Conservation (phyloP, 2,113 vertebrate species). For the Galbula dea region DNA sequence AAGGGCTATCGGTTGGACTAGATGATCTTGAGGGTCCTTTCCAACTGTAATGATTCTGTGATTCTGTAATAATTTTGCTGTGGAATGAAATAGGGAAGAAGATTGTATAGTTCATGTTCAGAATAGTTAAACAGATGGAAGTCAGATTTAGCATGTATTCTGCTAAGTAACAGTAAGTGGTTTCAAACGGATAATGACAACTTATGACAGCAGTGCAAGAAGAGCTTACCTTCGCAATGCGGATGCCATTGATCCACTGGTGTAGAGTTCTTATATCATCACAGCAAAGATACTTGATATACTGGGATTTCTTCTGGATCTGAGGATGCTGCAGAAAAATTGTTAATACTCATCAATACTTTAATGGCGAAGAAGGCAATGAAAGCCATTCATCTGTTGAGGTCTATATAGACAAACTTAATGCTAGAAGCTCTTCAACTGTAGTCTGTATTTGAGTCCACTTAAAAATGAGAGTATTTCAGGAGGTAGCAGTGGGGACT, state of each 20-base stretch:
- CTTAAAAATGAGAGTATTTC: neutral
- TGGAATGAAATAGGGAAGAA: neutral
- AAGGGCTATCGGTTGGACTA: too few species aligned
- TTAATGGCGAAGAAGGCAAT: neutral
- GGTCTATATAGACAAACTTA: neutral
- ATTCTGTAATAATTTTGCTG: neutral
- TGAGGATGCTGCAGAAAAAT: conserved; percentile 86
- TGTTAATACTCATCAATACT: neutral
- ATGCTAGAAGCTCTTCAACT: neutral
- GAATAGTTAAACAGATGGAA: neutral
- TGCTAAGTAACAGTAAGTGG: neutral
- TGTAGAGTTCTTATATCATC: conserved; percentile 95
- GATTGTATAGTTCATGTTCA: neutral
- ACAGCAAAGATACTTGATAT: conserved; percentile 97
- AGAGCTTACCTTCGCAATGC: conserved; percentile 89
- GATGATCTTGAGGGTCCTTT: too few species aligned
- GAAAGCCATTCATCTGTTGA: neutral
- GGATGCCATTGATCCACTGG: conserved; percentile 96
- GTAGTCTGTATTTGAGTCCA: neutral
- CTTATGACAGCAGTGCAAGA: neutral
- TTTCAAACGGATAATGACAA: neutral
- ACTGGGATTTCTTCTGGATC: conserved; percentile 98
- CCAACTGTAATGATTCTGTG: too few species aligned
- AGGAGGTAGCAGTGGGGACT: neutral
- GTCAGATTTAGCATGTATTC: neutral